Conservation (phyloP, 1,140 invertebrate species). For the Drosophila seguyi region DNA sequence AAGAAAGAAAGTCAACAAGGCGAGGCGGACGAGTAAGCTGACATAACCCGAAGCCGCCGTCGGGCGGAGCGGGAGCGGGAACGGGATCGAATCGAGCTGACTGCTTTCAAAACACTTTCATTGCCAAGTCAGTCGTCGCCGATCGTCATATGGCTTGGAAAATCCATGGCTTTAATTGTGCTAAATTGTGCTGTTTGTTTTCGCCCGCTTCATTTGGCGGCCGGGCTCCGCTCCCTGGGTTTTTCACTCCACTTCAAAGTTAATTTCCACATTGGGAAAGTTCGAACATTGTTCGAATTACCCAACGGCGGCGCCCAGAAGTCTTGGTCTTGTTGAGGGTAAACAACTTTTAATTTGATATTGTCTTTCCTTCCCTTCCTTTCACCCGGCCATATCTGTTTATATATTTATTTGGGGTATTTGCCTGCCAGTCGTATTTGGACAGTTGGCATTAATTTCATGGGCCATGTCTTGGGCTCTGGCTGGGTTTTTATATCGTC, state of each 20-base stretch:
- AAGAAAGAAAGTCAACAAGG: slow-evolving; percentile 80
- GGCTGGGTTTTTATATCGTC: not conserved
- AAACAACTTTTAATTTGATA: slow-evolving; percentile 52
- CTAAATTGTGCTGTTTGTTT: slow-evolving; percentile 65
- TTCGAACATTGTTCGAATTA: slow-evolving; percentile 29
- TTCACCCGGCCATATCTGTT: slow-evolving; percentile 3
- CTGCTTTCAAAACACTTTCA: slow-evolving; percentile 69
- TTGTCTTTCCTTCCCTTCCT: slow-evolving; percentile 18
- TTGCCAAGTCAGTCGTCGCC: slow-evolving; percentile 59
- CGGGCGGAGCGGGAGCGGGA: not conserved
- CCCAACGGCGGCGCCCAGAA: slow-evolving; percentile 47
- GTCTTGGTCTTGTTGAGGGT: slow-evolving; percentile 23
- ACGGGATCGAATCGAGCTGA: slow-evolving; percentile 11
- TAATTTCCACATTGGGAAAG: slow-evolving; percentile 50
- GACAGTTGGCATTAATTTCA: slow-evolving; percentile 57
- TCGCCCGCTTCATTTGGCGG: slow-evolving; percentile 58
- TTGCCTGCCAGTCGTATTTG: slow-evolving; percentile 45
- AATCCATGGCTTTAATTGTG: slow-evolving; percentile 72
- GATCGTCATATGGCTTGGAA: slow-evolving; percentile 51
- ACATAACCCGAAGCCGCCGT: slow-evolving; percentile 54
- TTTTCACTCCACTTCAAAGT: slow-evolving; percentile 52
- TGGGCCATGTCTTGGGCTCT: slow-evolving; percentile 14
- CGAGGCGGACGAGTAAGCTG: slow-evolving; percentile 43
- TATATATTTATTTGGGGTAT: slow-evolving; percentile 43
- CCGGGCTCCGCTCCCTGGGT: slow-evolving; percentile 23